Base-by-base conservation (phyloP, 2,113 vertebrate genomes). In the Thunnus thynnus region DNA sequence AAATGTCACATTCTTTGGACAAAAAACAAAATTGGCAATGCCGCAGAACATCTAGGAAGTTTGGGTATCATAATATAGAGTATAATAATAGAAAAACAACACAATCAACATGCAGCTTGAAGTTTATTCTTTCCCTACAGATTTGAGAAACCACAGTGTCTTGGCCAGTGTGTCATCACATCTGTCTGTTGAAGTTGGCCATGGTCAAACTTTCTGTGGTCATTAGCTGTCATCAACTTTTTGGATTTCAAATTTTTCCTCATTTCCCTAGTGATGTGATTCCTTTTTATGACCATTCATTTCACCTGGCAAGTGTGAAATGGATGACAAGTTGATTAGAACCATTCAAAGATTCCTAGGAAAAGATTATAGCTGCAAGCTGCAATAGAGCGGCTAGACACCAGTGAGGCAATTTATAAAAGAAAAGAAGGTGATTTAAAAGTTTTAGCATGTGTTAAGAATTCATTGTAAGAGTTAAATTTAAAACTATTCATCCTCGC, bases 321-420 rank as follows among this genome's bases (percentile, higher is more conserved):
- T 13, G 76, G 70, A 83, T 78, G 86, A 86, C 81, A 89, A 78
- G 76, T 80, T 89, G 86, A 91, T 89, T 81, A 89, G 74, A 83
- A 66, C 46, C 78, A 89, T 81, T 81, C 76, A 86, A 86, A 86
- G 66, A 70, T 83, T 60, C 66, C 76, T 78, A 79, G 66, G 71
- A 83, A 80, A 60, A 70, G 83, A 88, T 90, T 70, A 84, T 56
- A 68, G 80, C 85, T 76, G 73, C 47, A 16, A 78, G 86, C 78
- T 32, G 75, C 54, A 76, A 50, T n/a, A 50, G 14, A 32, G 76
- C 78, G 72, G 36, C 80, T 8, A 16, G 72, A 67, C 61, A 60
- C 60, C 61, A 72, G 72, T 68, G 60, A 61, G 68, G 56, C 62
- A 36, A 77, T 85, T 88, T 86, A 73, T 70, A 79, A 76, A 36